phyloP scores from a whole-genome alignment of 2,113 vertebrate species.

The Ciconia maguari region DNA sequence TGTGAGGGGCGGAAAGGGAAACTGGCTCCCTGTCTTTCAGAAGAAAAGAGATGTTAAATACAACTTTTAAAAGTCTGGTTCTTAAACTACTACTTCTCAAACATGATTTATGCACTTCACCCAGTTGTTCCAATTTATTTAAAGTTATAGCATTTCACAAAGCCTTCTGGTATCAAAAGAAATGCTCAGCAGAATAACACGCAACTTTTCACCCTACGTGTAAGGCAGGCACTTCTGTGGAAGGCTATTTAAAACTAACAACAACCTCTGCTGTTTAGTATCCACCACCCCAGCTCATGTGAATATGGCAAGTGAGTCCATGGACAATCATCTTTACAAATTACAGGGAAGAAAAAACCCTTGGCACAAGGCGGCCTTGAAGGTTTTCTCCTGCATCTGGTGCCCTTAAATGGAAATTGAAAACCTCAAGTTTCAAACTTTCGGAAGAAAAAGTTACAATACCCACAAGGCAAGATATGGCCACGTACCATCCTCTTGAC shows the following conservation, averaged over 20 bases:
- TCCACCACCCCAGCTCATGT: not conserved
- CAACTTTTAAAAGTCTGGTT: slow-evolving; percentile 22
- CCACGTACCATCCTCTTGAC: not conserved
- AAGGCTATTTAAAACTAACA: not conserved
- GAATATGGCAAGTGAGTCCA: not conserved
- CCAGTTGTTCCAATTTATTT: not conserved
- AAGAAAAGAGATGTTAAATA: slow-evolving; percentile 9
- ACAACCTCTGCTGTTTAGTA: not conserved
- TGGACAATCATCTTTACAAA: not conserved
- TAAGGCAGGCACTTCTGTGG: not conserved
- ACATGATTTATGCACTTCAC: slow-evolving; percentile 2
- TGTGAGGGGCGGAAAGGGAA: not conserved
- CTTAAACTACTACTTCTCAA: slow-evolving; percentile 50
- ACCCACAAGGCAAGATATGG: not conserved
- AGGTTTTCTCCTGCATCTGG: not conserved
- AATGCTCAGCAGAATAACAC: rapidly evolving
- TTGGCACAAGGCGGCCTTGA: not conserved
- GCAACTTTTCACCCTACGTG: not conserved
- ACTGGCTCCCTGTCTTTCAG: not conserved
- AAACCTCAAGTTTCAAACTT: not conserved
- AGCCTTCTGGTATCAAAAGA: slow-evolving; percentile 5
- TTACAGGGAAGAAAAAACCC: slow-evolving; percentile 4
- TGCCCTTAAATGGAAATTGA: slow-evolving; percentile 23
- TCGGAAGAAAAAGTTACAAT: not conserved
- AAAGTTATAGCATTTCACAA: not conserved